Conservation (phyloP, 2,888 invertebrate species). For the Eupithecia vulgata region DNA sequence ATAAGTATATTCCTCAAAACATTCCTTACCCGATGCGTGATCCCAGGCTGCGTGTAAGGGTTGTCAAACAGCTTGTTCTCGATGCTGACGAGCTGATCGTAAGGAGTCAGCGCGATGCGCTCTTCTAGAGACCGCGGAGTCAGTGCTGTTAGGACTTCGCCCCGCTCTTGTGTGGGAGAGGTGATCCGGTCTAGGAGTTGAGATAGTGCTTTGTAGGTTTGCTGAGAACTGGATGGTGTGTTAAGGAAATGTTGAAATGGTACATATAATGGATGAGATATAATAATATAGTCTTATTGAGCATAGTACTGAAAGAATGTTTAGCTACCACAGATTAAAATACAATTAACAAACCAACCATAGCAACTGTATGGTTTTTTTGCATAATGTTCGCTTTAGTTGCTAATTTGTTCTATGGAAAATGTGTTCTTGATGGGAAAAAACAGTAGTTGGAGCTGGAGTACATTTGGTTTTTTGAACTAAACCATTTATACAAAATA, state of each 20-base stretch:
- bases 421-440: too few relatives aligned
- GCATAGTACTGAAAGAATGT: too few relatives aligned
- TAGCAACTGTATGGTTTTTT: too few relatives aligned
- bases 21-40: slow-evolving; percentile 71
- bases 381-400: too few relatives aligned
- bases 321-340: too few relatives aligned
- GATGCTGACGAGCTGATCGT: slow-evolving; percentile 62
- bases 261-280: neutral
- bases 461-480: too few relatives aligned
- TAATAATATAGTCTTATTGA: neutral
- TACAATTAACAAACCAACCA: too few relatives aligned
- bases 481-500: too few relatives aligned
- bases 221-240: slow-evolving; percentile 85
- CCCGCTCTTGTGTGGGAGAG: slow-evolving; percentile 70
- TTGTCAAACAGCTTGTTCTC: slow-evolving; percentile 69
- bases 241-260: slow-evolving; percentile 39
- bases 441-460: too few relatives aligned
- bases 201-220: slow-evolving; percentile 90
- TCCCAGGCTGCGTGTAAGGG: slow-evolving; percentile 69
- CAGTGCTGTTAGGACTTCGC: slow-evolving; percentile 57
- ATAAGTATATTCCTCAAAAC: too few relatives aligned
- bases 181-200: slow-evolving; percentile 90
- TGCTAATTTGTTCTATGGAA: too few relatives aligned
- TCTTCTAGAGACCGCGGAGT: slow-evolving; percentile 70
- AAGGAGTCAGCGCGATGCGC: slow-evolving; percentile 66